Evolutionary conservation across 2,113 vertebrate species (phyloP), one percentile per base, ranked within the genome.

Genomic region (Zosterops borbonicus): DNA sequence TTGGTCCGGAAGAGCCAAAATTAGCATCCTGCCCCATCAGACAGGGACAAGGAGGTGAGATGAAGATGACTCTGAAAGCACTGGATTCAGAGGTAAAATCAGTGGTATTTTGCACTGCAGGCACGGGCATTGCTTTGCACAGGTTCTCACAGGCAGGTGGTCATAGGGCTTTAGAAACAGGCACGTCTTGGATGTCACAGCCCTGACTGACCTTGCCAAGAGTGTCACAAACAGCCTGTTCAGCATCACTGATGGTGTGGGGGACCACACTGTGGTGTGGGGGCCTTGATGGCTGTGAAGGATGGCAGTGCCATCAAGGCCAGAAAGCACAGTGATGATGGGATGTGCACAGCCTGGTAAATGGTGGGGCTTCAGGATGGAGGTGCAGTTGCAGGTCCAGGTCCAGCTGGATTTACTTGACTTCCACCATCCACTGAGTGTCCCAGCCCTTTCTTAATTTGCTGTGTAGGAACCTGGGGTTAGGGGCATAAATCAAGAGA

Each of bases 101-200:
- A 46, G 7, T 6, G 37, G 9, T 18, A 5, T 52, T 64, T 31
- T 22, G 41, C 14, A 44, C 15, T 2, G 2, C 42, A 5, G 49
- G 33, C 2, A 0, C 11, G 6, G 83, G 23, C 24, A n/a, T 52
- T 0, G 2, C 35, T 50, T 46, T 4, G 3, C 35, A 9, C 2
- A 5, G 41, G 21, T 21, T 50, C 21, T 52, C 3, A 3, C 20
- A 25, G 70, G 44, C 35, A 60, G 29, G 14, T 3, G 3, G 11
- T 20, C 35, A 19, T 0, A 4, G 17, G 20, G 11, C 37, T 70
- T 63, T 15, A 24, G 44, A 22, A 44, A 47, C 42, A 27, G 74
- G 37, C 18, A 12, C 0, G 2, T 42, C 68, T 37, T 29, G 20
- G 27, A 5, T 52, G 27, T 13, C 27, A 39, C 55, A 82, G 60